phyloP scores from a whole-genome alignment of 2,797 vertebrate species.

The Hirundo rustica region DNA sequence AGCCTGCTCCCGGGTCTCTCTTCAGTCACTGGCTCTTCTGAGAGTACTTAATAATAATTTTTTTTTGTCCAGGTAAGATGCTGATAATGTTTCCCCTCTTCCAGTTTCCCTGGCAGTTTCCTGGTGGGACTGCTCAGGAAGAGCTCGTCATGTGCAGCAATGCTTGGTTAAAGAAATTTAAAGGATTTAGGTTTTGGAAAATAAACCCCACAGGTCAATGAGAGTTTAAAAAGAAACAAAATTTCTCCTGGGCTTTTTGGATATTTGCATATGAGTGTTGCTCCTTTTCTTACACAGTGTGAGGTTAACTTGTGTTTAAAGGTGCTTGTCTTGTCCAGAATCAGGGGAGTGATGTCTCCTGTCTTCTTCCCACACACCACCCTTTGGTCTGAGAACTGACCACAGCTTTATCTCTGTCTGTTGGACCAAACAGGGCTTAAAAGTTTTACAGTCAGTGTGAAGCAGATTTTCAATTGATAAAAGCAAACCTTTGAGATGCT shows the following conservation, averaged over 20 bases:
- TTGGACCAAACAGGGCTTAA: neutral
- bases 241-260: neutral
- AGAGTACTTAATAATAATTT: neutral
- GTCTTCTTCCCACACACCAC: neutral
- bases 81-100: neutral
- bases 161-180: neutral
- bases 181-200: neutral
- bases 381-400: fast-evolving
- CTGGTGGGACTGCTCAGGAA: neutral
- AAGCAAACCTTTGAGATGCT: neutral
- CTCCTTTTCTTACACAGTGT: neutral
- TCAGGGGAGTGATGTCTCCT: neutral
- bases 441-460: fast-evolving
- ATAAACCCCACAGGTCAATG: neutral
- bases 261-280: fast-evolving
- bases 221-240: neutral
- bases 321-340: neutral
- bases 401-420: neutral
- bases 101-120: neutral
- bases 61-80: neutral
- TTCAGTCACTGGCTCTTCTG: neutral
- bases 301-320: neutral
- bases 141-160: neutral
- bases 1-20: neutral
- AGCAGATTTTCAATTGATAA: neutral